Conservation (phyloP, 2,888 invertebrate species). For the Ametastegia equiseti region DNA sequence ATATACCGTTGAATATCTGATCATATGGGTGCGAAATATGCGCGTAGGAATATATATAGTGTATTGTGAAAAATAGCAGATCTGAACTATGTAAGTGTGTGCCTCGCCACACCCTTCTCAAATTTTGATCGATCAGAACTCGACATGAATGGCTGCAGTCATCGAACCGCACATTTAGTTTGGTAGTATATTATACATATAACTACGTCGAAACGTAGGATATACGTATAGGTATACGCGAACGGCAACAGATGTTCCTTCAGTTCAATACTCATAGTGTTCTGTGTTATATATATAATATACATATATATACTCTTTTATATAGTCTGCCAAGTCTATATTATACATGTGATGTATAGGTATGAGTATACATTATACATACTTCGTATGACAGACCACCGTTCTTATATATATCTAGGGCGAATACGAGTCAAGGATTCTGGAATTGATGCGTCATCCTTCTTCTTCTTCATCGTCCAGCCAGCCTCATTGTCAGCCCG, state of each 20-base stretch:
- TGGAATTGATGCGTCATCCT: constrained; percentile 35
- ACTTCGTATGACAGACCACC: not conserved
- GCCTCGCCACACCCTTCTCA: too few relatives aligned
- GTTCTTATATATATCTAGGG: constrained; percentile 29
- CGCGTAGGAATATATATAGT: too few relatives aligned
- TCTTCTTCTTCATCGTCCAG: too few relatives aligned
- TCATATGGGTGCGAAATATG: too few relatives aligned
- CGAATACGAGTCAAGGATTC: constrained; percentile 43
- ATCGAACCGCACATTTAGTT: not conserved
- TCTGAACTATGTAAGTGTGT: too few relatives aligned
- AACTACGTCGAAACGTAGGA: not conserved
- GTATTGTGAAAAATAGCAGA: too few relatives aligned
- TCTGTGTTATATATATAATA: not conserved
- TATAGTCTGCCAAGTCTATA: constrained; percentile 1
- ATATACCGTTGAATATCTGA: too few relatives aligned
- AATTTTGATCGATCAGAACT: not conserved
- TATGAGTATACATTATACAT: not conserved
- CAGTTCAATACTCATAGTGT: constrained; percentile 20
- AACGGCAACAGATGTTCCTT: constrained; percentile 18
- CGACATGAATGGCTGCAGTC: too few relatives aligned
- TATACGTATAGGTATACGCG: not conserved
- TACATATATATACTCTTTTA: not conserved
- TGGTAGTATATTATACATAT: not conserved
- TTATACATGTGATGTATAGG: not conserved
- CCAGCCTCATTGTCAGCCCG: not conserved